Base-by-base conservation (phyloP, 2,888 invertebrate species). In the Notodromas monacha region DNA sequence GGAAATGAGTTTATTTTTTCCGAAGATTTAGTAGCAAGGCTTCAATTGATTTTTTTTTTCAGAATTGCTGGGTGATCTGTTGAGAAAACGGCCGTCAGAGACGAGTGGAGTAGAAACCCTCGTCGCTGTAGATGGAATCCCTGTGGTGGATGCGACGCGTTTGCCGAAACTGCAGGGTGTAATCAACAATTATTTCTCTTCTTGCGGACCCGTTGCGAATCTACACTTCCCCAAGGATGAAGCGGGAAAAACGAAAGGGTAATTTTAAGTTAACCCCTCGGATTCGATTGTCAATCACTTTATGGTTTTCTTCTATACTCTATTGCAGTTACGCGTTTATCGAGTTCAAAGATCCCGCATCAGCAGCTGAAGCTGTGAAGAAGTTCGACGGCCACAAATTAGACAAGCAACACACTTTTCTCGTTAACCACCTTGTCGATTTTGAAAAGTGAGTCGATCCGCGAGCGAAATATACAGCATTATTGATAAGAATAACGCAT, bases 61-160 rank as follows among this genome's bases (percentile, higher is more conserved):
- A 86, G 92, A 84, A 47, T 60, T 96, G 32, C 54, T 92, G 36
- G 72, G 63, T n/a, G 92, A 92, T 50, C 55, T 92, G 40, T 51
- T 89, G 38, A 65, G 66, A 40, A 65, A 68, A 40, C 72, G 72
- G 45, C 96, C 96, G 2, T 68, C 70, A 39, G 84, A 86, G 52
- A 74, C 77, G 3, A 86, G 86, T 52, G 86, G 86, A 29, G 77
- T 86, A 32, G 86, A 92, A 49, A 74, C 72, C 42, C 77, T 89
- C 30, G 65, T 96, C 38, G 74, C 96, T 8, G 74, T 96, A 6
- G 92, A 92, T 47, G 84, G 89, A 38, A 72, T 84, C 33, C 96
- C 96, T 26, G 67, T 73, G 49, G 86, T 92, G 40, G 84, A 76
- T 31, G 68, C 73, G 16, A 76, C 77, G 39, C 41, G 84, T 31